These are phyloP conservation scores for Phymatocera aterrima DNA, from an alignment of 2,888 invertebrate genomes.

Conservation along the genomic window DNA sequence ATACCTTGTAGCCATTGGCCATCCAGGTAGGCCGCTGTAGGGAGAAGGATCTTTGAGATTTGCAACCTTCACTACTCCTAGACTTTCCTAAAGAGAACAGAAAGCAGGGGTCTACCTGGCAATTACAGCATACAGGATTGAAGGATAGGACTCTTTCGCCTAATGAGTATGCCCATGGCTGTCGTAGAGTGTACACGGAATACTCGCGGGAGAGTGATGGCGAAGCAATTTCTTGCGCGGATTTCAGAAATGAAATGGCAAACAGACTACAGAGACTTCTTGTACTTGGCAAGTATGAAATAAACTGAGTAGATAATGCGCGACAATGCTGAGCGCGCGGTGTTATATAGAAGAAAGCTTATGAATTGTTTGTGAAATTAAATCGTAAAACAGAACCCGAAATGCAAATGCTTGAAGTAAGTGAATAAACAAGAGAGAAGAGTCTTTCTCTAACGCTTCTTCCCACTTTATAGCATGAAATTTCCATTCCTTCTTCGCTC, in stretches of 20 bases:
- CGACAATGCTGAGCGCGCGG: conserved; percentile 9
- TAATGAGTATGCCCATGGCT: no score
- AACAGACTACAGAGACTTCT: conserved; percentile 16
- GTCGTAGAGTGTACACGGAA: neutral
- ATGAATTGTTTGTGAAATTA: conserved; percentile 35
- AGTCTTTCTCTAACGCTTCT: neutral
- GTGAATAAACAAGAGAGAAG: conserved; percentile 44
- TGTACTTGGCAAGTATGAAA: conserved; percentile 22
- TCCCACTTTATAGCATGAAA: conserved; percentile 36
- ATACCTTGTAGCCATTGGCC: no score
- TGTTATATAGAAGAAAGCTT: conserved; percentile 22
- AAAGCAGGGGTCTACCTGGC: no score
- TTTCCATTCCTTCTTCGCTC: conserved; percentile 34
- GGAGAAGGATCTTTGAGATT: no score
- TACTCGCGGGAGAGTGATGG: conserved; percentile 6
- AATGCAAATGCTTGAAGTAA: conserved; percentile 37
- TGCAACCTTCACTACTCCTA: no score
- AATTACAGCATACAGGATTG: no score
- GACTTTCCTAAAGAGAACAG: no score
- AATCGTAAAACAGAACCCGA: conserved; percentile 40
- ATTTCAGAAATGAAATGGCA: conserved; percentile 2
- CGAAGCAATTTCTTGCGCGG: conserved; percentile 20
- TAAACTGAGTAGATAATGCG: conserved; percentile 13
- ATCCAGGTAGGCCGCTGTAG: no score
- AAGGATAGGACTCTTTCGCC: no score